These are phyloP conservation scores for Agrypnia vestita DNA, from an alignment of 1,140 invertebrate genomes.

Conservation along the genomic window DNA sequence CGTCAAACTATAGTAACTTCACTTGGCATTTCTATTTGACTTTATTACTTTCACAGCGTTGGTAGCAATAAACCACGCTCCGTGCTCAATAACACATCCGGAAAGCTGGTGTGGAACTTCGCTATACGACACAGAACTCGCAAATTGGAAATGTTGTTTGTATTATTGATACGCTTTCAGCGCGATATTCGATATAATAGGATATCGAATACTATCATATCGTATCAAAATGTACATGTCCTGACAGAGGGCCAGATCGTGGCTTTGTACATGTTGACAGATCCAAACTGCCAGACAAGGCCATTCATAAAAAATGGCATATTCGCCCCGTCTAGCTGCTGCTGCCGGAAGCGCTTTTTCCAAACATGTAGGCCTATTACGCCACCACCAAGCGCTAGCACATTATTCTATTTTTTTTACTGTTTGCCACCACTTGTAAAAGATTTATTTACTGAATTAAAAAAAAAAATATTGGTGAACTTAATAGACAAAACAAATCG, in stretches of 20 bases:
- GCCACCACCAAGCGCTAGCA: constrained; percentile 17
- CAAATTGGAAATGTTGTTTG: constrained; percentile 1
- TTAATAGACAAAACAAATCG: too few species aligned
- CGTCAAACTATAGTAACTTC: background rate
- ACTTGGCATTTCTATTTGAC: constrained; percentile 7
- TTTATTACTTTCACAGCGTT: background rate
- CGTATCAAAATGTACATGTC: too few species aligned
- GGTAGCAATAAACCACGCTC: background rate
- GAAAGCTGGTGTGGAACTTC: background rate
- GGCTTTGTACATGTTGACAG: background rate
- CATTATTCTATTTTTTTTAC: constrained; percentile 18
- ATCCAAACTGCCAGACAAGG: background rate
- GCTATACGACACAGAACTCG: background rate
- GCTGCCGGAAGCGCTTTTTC: constrained; percentile 37
- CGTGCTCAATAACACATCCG: background rate
- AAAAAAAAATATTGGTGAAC: too few species aligned
- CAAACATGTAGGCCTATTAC: constrained; percentile 11
- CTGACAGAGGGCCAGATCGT: too few species aligned
- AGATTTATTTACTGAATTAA: too few species aligned
- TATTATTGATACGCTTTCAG: too few species aligned
- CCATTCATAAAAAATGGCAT: constrained; percentile 41
- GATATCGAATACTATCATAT: too few species aligned
- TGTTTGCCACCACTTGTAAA: too few species aligned
- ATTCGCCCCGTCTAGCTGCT: constrained; percentile 8
- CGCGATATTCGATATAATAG: too few species aligned